Percentiles rank a stretch among this genome's conserved stretches.
phyloP scores from a whole-genome alignment of 2,797 vertebrate genomes.

The Brachyalestes nurse region DNA sequence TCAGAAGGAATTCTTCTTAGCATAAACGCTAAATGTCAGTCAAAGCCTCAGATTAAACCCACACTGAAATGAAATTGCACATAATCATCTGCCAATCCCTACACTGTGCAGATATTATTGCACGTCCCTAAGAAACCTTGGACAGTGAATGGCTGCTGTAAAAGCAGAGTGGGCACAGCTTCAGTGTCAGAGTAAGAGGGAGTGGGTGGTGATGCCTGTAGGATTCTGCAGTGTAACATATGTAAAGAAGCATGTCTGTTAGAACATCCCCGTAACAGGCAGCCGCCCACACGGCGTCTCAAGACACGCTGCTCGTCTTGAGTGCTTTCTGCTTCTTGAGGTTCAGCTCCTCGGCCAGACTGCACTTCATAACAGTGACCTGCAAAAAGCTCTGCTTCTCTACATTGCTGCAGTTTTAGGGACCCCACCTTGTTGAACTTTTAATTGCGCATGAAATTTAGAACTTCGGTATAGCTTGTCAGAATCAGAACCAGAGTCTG shows the following conservation, averaged over 20 bases:
- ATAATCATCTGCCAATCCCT: background rate
- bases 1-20: background rate
- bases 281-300: slow-evolving; percentile 1
- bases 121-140: background rate
- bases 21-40: background rate
- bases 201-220: slow-evolving; percentile 18
- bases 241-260: slow-evolving; percentile 12
- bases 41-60: background rate
- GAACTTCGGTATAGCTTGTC: background rate
- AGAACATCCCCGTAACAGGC: slow-evolving; percentile 2
- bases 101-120: background rate
- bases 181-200: background rate
- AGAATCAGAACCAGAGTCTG: background rate
- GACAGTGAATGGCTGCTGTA: slow-evolving; percentile 16
- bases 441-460: background rate
- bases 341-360: background rate
- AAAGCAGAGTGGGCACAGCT: slow-evolving; percentile 15
- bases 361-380: background rate
- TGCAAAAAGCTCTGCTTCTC: too few species aligned
- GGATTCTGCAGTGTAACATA: background rate
- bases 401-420: background rate
- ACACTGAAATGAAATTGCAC: background rate
- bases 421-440: background rate
- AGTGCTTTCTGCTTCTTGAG: slow-evolving; percentile 8
- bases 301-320: background rate